Evolutionary conservation across 2,113 vertebrate genomes (phyloP).

Genomic region (Bucco capensis): DNA sequence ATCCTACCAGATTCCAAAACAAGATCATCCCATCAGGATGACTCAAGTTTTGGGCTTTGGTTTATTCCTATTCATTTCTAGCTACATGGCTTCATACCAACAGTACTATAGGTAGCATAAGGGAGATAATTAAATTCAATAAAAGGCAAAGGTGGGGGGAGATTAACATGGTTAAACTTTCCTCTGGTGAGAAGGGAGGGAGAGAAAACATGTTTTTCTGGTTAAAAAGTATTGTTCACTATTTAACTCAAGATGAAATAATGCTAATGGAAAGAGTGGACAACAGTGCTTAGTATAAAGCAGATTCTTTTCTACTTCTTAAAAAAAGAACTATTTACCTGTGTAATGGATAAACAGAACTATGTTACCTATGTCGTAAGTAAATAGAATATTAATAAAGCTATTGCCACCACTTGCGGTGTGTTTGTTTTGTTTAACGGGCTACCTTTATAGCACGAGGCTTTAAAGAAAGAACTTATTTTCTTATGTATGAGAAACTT

Average conservation of each 20-base stretch:
- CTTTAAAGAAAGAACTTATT: background rate
- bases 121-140: background rate
- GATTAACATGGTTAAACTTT: background rate
- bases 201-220: background rate
- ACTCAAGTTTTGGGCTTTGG: background rate
- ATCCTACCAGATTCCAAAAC: background rate
- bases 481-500: background rate
- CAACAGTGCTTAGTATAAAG: background rate
- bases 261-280: background rate
- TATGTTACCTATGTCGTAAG: background rate
- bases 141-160: background rate
- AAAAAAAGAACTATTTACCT: background rate
- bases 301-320: background rate
- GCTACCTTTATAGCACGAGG: rapidly evolving
- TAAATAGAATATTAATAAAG: background rate
- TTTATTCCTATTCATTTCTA: background rate
- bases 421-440: background rate
- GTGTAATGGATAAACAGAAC: background rate
- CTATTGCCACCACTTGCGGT: background rate
- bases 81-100: background rate
- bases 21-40: background rate
- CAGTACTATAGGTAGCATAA: background rate
- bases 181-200: background rate
- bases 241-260: background rate
- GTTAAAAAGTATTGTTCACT: background rate